phyloP scores from a whole-genome alignment of 2,797 vertebrate species.

The Poecile montanus region DNA sequence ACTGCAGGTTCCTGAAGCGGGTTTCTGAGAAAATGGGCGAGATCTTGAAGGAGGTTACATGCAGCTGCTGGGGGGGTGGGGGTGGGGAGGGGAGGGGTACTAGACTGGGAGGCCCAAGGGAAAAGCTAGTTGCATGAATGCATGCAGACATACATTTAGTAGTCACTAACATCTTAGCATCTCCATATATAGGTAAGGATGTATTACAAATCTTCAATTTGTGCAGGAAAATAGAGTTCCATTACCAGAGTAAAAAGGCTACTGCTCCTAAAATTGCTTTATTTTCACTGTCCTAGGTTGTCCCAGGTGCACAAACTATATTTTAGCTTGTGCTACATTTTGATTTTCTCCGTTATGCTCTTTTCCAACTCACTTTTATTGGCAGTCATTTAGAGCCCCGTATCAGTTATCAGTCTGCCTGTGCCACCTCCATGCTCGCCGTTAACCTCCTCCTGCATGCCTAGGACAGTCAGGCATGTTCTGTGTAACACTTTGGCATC shows the following conservation, averaged over 20 bases:
- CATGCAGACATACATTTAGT: constrained; percentile 87
- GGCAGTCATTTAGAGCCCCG: constrained; percentile 51
- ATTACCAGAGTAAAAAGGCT: constrained; percentile 61
- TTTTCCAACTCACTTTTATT: constrained; percentile 56
- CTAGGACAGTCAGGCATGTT: constrained; percentile 73
- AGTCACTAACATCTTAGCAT: constrained; percentile 86
- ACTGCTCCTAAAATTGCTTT: constrained; percentile 54
- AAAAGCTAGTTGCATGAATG: constrained; percentile 91
- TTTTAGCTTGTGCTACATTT: constrained; percentile 50
- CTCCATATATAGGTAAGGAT: constrained; percentile 72
- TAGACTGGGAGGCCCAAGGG: constrained; percentile 77
- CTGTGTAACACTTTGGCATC: constrained; percentile 71
- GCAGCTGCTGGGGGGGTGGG: constrained; percentile 81
- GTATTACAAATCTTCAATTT: constrained; percentile 64
- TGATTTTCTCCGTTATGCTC: constrained; percentile 30
- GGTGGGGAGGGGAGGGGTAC: constrained; percentile 54
- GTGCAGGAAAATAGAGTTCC: constrained; percentile 63
- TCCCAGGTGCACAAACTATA: constrained; percentile 50
- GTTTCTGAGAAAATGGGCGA: constrained; percentile 95
- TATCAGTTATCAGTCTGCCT: constrained; percentile 82
- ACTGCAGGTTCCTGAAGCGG: constrained; percentile 99
- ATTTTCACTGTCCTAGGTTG: constrained; percentile 30
- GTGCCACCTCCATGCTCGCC: constrained; percentile 80
- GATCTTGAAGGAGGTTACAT: constrained; percentile 96
- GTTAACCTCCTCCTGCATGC: constrained; percentile 88